A percentile compares a stretch with the other conserved stretches of the same genome.
These are phyloP conservation scores for Nothoprocta perdicaria DNA, from an alignment of 2,113 vertebrate species.

Conservation along the genomic window DNA sequence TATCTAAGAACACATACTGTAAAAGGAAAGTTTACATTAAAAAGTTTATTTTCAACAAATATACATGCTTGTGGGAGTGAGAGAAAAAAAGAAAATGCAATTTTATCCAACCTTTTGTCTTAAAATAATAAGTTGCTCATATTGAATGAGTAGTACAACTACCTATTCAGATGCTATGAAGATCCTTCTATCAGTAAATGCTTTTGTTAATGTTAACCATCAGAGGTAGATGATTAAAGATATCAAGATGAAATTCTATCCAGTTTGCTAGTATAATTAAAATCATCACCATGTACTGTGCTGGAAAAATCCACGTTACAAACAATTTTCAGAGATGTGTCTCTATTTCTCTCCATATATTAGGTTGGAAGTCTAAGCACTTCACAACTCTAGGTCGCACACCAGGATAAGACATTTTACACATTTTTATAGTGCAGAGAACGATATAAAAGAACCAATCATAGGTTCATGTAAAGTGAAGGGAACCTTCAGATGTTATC, in stretches of 20 bases:
- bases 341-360: not conserved
- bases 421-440: not conserved
- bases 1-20: conserved; percentile 30
- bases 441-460: not conserved
- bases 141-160: not conserved
- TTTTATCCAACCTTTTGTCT: not conserved
- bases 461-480: too few relatives aligned
- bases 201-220: not conserved
- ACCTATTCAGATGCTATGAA: not conserved
- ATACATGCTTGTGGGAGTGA: not conserved
- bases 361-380: not conserved
- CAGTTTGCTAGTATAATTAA: not conserved
- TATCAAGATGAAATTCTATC: not conserved
- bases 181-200: not conserved
- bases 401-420: not conserved
- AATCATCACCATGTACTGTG: not conserved
- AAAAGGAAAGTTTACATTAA: conserved; percentile 19
- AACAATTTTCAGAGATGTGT: not conserved
- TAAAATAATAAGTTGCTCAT: not conserved
- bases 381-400: not conserved
- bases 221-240: not conserved
- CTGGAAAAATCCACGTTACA: not conserved
- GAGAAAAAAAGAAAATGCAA: conserved; percentile 1
- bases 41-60: conserved; percentile 54
- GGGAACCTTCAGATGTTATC: not conserved